Evolutionary conservation across 2,113 vertebrate genomes (phyloP).

Genomic region (Sturnus vulgaris): DNA sequence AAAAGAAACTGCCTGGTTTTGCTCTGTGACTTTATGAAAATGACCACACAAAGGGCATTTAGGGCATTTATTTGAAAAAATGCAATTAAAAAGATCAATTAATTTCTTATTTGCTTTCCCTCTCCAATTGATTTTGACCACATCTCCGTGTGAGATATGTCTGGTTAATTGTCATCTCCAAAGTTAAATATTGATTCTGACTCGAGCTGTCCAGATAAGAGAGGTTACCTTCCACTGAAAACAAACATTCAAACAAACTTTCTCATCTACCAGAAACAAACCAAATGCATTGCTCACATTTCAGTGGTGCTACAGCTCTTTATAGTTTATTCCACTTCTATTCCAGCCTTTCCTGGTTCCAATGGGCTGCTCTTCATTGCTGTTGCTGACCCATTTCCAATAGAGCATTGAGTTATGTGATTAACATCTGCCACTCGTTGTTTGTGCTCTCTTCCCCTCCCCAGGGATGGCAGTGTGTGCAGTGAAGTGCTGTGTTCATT

Average conservation of each 20-base stretch:
- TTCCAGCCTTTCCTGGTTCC: background rate
- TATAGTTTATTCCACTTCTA: background rate
- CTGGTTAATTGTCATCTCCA: background rate
- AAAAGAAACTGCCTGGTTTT: background rate
- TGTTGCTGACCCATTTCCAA: background rate
- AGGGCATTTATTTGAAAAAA: background rate
- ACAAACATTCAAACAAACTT: background rate
- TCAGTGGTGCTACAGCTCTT: background rate
- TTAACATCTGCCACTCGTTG: constrained; percentile 43
- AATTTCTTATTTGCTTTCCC: background rate
- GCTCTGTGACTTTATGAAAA: background rate
- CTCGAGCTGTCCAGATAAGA: background rate
- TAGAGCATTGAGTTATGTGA: constrained; percentile 18
- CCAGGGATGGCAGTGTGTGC: constrained; percentile 2
- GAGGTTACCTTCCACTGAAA: background rate
- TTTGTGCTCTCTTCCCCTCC: constrained; percentile 11
- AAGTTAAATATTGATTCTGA: background rate
- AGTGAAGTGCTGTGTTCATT: background rate
- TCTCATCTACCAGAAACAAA: background rate
- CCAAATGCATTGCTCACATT: background rate
- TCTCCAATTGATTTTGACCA: background rate
- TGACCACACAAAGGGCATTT: background rate
- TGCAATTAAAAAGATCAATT: background rate
- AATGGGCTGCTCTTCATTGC: background rate
- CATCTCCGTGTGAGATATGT: background rate